These are phyloP conservation scores for Pomatostomus ruficeps DNA, from an alignment of 2,113 vertebrate genomes.

Conservation along the genomic window DNA sequence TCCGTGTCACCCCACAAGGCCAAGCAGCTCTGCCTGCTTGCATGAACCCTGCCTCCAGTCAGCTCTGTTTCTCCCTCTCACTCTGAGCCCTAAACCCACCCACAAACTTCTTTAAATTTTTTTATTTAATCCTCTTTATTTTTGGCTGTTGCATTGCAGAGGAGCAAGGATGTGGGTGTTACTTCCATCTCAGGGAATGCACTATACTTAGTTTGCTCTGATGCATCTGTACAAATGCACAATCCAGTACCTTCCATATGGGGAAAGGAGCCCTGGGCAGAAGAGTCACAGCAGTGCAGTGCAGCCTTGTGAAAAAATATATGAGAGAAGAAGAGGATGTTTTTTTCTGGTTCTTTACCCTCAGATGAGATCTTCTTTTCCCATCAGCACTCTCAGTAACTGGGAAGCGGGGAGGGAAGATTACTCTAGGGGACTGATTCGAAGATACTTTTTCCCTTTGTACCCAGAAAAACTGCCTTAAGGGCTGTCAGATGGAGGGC, in stretches of 20 bases:
- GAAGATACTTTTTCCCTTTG: neutral
- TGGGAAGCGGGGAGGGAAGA: neutral
- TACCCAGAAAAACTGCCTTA: neutral
- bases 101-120: slow-evolving; percentile 7
- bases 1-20: neutral
- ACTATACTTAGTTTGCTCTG: slow-evolving; percentile 52
- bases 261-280: slow-evolving; percentile 23
- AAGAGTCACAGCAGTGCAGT: slow-evolving; percentile 4
- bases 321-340: neutral
- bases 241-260: slow-evolving; percentile 27
- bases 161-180: slow-evolving; percentile 19
- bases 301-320: neutral
- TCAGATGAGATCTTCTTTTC: neutral
- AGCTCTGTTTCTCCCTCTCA: neutral
- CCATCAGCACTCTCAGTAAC: neutral
- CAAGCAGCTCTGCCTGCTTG: neutral
- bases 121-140: slow-evolving; percentile 47
- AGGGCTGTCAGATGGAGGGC: neutral
- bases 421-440: neutral
- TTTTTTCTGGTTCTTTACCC: slow-evolving; percentile 8
- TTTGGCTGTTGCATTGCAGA: slow-evolving; percentile 25
- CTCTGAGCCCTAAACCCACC: slow-evolving; percentile 44
- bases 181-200: slow-evolving; percentile 21
- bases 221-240: slow-evolving; percentile 57
- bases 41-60: neutral